Conservation (phyloP, 2,113 vertebrate genomes). For the Dendropsophus ebraccatus region DNA sequence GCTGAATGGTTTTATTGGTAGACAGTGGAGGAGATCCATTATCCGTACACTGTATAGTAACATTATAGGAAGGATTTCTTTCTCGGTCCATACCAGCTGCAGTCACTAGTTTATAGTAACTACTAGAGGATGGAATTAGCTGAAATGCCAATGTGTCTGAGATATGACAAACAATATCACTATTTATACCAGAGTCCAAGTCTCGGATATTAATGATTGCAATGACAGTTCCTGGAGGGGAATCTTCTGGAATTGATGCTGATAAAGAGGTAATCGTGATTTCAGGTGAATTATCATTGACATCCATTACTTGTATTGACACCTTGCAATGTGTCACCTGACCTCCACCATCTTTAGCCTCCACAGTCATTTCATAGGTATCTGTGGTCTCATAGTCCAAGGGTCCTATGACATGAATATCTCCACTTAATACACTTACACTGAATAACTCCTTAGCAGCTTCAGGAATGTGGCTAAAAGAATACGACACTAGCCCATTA, state of each 20-base stretch:
- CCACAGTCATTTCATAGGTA: constrained; percentile 66
- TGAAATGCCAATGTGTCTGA: constrained; percentile 1
- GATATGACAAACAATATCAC: neutral
- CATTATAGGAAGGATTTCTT: neutral
- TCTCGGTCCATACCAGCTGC: neutral
- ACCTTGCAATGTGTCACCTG: constrained; percentile 68
- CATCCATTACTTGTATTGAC: constrained; percentile 67
- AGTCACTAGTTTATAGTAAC: constrained; percentile 12
- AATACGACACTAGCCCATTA: constrained; percentile 66
- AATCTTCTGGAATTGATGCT: constrained; percentile 55
- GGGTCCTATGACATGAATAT: constrained; percentile 57
- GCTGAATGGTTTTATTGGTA: constrained; percentile 3
- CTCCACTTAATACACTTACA: constrained; percentile 60
- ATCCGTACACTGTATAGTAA: neutral
- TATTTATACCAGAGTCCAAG: constrained; percentile 43
- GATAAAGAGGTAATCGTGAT: constrained; percentile 58
- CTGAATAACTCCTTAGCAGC: neutral
- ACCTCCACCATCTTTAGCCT: constrained; percentile 69
- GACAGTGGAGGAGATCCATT: neutral
- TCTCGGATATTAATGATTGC: constrained; percentile 52
- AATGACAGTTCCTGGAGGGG: constrained; percentile 37
- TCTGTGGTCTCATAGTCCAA: constrained; percentile 70
- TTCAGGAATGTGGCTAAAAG: constrained; percentile 62
- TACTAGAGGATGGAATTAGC: neutral
- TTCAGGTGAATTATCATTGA: constrained; percentile 69